Evolutionary conservation across 2,113 vertebrate genomes (phyloP).

Genomic region (Tinamus guttatus): DNA sequence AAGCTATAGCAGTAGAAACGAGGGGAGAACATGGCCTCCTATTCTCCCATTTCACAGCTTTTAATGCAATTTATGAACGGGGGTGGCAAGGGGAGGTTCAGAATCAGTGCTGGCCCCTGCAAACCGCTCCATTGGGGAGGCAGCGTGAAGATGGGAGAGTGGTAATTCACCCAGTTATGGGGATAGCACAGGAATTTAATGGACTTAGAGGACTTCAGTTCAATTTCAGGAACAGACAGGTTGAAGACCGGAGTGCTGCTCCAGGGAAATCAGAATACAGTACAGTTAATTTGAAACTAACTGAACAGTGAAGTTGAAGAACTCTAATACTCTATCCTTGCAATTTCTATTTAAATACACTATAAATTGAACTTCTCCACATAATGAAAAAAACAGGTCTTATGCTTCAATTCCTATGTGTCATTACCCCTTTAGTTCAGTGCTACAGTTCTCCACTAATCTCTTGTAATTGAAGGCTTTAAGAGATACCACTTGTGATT

Average conservation of each 20-base stretch:
- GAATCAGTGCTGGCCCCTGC: neutral
- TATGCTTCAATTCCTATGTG: constrained; percentile 63
- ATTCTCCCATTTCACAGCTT: constrained; percentile 30
- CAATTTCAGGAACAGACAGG: neutral
- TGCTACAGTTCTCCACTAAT: constrained; percentile 55
- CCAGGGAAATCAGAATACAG: constrained; percentile 8
- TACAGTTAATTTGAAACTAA: constrained; percentile 12
- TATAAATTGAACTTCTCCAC: constrained; percentile 19
- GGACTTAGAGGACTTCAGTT: neutral
- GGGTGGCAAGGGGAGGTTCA: neutral
- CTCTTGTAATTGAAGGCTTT: constrained; percentile 66
- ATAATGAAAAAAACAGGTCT: constrained; percentile 63
- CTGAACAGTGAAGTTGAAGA: constrained; percentile 3
- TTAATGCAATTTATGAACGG: constrained; percentile 1
- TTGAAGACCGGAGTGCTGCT: neutral
- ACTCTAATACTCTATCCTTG: neutral
- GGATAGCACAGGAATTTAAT: neutral
- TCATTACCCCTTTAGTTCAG: constrained; percentile 51
- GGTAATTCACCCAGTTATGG: neutral
- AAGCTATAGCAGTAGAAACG: constrained; percentile 3
- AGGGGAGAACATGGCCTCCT: neutral
- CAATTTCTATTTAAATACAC: constrained; percentile 67
- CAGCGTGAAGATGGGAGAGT: neutral
- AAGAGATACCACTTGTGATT: constrained; percentile 54
- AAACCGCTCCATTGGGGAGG: neutral